phyloP scores from a whole-genome alignment of 2,888 invertebrate genomes.

The Stenotaenia linearis region DNA sequence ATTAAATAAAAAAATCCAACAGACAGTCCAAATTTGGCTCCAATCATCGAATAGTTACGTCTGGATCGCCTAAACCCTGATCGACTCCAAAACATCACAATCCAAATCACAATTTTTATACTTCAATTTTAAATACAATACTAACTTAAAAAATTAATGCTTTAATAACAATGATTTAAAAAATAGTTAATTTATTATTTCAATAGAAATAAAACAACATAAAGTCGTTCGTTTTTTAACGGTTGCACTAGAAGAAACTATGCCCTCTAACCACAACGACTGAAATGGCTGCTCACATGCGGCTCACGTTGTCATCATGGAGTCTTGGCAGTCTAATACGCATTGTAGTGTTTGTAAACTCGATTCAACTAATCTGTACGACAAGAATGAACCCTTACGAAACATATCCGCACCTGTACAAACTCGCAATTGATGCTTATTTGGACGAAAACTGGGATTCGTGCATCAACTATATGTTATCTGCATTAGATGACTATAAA shows the following conservation, averaged over 20 bases:
- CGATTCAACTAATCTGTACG: not conserved
- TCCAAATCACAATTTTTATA: too few species aligned
- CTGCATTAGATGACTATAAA: conserved; percentile 55
- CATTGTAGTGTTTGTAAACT: not conserved
- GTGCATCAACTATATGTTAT: conserved; percentile 63
- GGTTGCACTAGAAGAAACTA: not conserved
- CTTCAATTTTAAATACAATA: too few species aligned
- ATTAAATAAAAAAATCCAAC: not conserved
- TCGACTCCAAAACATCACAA: not conserved
- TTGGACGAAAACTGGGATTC: conserved; percentile 63
- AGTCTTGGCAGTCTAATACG: not conserved
- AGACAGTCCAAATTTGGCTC: not conserved
- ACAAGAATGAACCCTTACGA: not conserved
- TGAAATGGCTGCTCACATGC: not conserved
- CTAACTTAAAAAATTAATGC: too few species aligned
- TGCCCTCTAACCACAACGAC: not conserved
- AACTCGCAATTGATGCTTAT: conserved; percentile 56
- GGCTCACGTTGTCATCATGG: not conserved
- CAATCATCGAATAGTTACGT: not conserved
- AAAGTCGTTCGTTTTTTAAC: not conserved
- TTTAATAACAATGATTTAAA: too few species aligned
- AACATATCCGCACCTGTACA: conserved; percentile 44
- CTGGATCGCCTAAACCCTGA: not conserved
- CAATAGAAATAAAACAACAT: too few species aligned
- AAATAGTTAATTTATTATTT: too few species aligned